A percentile compares a stretch with the other conserved stretches of the same genome.
Evolutionary conservation across 2,888 invertebrate genomes (phyloP).

Genomic region (Chloroclystis v-ata): DNA sequence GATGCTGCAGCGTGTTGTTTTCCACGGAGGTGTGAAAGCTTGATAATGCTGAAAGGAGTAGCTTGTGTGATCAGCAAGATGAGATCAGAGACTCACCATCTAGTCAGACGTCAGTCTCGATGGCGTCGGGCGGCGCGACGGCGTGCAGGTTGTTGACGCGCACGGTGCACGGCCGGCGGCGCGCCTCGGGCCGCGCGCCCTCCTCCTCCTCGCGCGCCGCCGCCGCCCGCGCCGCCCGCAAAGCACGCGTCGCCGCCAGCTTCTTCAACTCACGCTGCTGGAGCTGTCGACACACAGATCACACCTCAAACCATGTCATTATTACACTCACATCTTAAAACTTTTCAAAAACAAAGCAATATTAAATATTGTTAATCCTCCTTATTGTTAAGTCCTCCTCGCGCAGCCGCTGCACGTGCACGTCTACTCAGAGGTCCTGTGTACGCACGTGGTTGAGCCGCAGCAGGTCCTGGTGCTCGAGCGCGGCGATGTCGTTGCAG

Average conservation of each 20-base stretch:
- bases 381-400: too few species aligned
- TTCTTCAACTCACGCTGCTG: conserved; percentile 59
- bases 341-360: too few species aligned
- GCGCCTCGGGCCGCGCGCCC: conserved; percentile 41
- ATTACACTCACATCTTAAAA: too few species aligned
- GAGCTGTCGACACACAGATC: conserved; percentile 37
- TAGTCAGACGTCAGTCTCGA: conserved; percentile 98
- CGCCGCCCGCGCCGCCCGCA: conserved; percentile 31
- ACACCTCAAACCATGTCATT: too few species aligned
- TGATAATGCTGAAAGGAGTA: too few species aligned
- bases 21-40: too few species aligned
- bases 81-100: conserved; percentile 89
- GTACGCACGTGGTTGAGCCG: conserved; percentile 57
- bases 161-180: conserved; percentile 64
- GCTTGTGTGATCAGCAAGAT: too few species aligned
- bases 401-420: too few species aligned
- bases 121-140: conserved; percentile 89
- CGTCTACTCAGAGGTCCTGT: too few species aligned
- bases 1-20: too few species aligned
- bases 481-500: conserved; percentile 57
- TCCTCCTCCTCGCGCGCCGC: conserved; percentile 23
- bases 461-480: conserved; percentile 61
- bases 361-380: too few species aligned
- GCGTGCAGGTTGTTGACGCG: conserved; percentile 75
- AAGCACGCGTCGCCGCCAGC: conserved; percentile 43